Evolutionary conservation across 2,888 invertebrate species (phyloP).

Genomic region (Muschampia staudingeri): DNA sequence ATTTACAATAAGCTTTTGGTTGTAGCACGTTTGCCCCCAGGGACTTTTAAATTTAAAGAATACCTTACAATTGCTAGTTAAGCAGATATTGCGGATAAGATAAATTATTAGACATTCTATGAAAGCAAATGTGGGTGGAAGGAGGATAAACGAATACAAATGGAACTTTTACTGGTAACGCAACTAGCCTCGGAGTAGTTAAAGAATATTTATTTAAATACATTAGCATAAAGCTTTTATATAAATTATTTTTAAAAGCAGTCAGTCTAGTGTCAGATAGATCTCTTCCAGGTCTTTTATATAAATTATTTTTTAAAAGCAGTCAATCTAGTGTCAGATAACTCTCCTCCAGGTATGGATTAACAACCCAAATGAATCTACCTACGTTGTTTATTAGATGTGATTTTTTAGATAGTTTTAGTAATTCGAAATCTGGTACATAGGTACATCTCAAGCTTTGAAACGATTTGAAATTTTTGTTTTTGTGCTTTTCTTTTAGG

Average conservation of each 20-base stretch:
- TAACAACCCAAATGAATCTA: no score
- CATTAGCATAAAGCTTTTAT: neutral
- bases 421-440: no score
- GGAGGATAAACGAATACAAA: conserved; percentile 19
- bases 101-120: conserved; percentile 20
- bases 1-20: neutral
- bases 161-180: conserved; percentile 11
- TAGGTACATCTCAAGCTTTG: no score
- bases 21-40: conserved; percentile 24
- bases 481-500: no score
- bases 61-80: conserved; percentile 14
- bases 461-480: no score
- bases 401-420: no score
- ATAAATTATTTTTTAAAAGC: no score
- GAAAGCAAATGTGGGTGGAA: conserved; percentile 1
- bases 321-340: no score
- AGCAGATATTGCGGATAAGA: conserved; percentile 22
- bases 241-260: neutral
- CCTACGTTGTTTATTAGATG: no score
- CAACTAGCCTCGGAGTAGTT: neutral
- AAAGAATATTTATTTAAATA: neutral
- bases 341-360: no score
- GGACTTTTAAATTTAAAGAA: conserved; percentile 22
- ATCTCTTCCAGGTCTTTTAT: no score
- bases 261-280: no score